phyloP scores from a whole-genome alignment of 2,113 vertebrate species.

The Riparia riparia region DNA sequence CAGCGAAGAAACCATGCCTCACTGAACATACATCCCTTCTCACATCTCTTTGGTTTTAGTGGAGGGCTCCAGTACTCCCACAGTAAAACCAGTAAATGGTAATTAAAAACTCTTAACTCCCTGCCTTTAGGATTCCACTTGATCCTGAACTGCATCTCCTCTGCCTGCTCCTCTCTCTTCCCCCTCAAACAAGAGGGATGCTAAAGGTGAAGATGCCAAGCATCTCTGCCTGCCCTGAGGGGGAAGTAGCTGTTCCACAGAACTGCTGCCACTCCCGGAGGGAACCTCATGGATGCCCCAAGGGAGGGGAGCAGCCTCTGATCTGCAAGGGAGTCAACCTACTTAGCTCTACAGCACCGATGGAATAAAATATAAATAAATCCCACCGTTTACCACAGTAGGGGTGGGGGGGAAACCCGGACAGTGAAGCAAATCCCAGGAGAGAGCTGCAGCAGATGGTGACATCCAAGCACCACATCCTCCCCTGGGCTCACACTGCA shows the following conservation, averaged over 20 bases:
- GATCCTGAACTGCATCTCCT: not conserved
- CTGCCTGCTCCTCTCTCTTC: not conserved
- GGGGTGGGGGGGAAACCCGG: accelerated
- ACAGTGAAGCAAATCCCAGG: not conserved
- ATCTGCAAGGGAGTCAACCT: not conserved
- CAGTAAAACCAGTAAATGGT: not conserved
- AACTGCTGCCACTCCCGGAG: not conserved
- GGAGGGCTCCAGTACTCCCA: not conserved
- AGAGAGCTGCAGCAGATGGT: not conserved
- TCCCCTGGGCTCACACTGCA: not conserved
- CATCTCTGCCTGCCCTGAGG: not conserved
- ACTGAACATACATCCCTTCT: not conserved
- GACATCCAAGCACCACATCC: not conserved
- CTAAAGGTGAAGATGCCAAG: not conserved
- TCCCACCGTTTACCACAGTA: not conserved
- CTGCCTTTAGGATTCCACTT: not conserved
- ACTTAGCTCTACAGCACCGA: not conserved
- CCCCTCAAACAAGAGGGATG: not conserved
- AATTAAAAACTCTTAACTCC: not conserved
- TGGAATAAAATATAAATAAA: not conserved
- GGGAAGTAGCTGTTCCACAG: not conserved
- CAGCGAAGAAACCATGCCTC: not conserved
- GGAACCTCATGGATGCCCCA: not conserved
- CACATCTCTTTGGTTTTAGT: not conserved
- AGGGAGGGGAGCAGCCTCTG: not conserved